Evolutionary conservation across 1,140 invertebrate genomes (phyloP), one percentile per base, ranked within the genome.

Genomic region (Penaeus vannamei): DNA sequence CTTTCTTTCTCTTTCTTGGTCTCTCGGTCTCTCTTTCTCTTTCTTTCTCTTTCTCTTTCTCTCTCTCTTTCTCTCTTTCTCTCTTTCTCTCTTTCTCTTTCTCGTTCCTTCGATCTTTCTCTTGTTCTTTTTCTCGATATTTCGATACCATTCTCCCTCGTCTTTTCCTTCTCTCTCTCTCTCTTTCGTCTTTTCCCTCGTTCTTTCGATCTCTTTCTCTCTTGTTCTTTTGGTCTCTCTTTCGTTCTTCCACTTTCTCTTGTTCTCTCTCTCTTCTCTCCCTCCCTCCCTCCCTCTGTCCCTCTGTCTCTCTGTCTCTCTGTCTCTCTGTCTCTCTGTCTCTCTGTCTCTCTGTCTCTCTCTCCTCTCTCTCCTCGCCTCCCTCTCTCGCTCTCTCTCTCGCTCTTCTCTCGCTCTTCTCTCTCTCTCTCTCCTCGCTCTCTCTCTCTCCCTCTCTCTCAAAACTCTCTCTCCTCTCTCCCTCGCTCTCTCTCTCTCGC

Each of bases 371-470:
- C 5, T 22, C 2, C 17, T 26, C 22, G 20, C 29, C 20, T 42
- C 29, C 42, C 22, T 26, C 22, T n/a, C 10, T 61, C 26, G 14
- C 4, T 61, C 10, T 32, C 26, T 26, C 29, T 20, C 1, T 5
- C 22, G 32, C 5, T 4, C 59, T 46, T 59, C 36, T 3, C 29
- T 17, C 59, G 23, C 81, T 83, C 46, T 60, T 59, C 60, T 46
- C 60, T 46, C 60, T 46, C 29, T 59, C 60, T 46, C 60, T 46
- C 59, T 46, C 19, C 46, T 83, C 80, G 59, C 80, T 83, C 80
- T 60, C 46, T 83, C 80, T 83, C 46, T 62, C 80, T 82, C 80
- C 2, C 80, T 59, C 80, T 59, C 76, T 77, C 76, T 77, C 29
- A 4, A 2, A 5, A 2, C 12, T 14, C 4, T 20, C 12, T 3